phyloP scores from a whole-genome alignment of 2,113 vertebrate species.

The Serilophus lunatus region DNA sequence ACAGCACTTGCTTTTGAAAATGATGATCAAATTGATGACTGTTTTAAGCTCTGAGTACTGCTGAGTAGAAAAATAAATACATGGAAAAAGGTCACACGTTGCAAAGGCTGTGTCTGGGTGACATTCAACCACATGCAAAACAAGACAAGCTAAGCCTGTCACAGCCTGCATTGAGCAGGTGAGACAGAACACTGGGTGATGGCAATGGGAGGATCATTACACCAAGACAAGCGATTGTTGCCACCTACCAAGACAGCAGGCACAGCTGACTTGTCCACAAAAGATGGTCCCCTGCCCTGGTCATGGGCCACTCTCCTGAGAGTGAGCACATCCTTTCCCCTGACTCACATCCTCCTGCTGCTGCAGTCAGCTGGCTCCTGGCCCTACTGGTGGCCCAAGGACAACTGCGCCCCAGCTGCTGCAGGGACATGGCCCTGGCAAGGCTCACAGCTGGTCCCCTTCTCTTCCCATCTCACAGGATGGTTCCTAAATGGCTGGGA shows the following conservation, averaged over 20 bases:
- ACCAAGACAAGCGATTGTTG: background rate
- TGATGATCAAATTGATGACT: background rate
- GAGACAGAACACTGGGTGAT: background rate
- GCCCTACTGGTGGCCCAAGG: background rate
- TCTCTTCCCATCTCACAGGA: background rate
- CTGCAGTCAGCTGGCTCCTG: background rate
- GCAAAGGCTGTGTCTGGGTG: background rate
- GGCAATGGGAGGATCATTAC: background rate
- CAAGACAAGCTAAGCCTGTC: background rate
- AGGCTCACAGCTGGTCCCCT: background rate
- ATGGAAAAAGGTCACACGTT: background rate
- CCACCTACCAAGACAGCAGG: background rate
- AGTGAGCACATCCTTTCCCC: background rate
- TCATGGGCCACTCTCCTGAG: background rate
- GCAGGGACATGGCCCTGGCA: background rate
- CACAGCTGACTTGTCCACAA: background rate
- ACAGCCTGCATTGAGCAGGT: fast-evolving
- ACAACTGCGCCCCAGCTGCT: background rate
- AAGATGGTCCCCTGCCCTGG: background rate
- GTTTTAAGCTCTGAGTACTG: background rate
- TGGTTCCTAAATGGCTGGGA: background rate
- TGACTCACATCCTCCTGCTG: background rate
- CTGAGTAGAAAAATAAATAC: background rate
- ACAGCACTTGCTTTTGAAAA: background rate
- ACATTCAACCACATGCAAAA: background rate